These are phyloP conservation scores for Cossypha polioptera DNA, from an alignment of 2,797 vertebrate genomes.

Conservation along the genomic window DNA sequence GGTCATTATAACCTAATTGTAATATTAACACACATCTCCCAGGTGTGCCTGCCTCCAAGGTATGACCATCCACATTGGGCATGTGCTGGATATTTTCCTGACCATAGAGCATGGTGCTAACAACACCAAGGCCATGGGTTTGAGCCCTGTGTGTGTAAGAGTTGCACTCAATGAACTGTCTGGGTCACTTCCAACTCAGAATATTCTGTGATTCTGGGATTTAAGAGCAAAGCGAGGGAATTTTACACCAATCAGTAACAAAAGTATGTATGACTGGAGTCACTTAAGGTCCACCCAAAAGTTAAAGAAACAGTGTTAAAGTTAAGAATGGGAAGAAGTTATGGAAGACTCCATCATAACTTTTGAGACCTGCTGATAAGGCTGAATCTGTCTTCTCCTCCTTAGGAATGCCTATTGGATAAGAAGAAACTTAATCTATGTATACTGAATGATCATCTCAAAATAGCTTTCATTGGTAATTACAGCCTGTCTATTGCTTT, in stretches of 20 bases:
- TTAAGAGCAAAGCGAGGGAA: not conserved
- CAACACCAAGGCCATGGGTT: fast-evolving
- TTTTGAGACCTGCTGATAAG: not conserved
- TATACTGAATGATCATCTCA: not conserved
- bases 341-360: not conserved
- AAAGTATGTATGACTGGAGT: not conserved
- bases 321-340: not conserved
- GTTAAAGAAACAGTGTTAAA: not conserved
- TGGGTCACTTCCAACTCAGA: not conserved
- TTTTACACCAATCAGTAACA: not conserved
- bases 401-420: fast-evolving
- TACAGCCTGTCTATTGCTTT: not conserved
- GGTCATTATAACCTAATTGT: not conserved
- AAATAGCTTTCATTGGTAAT: not conserved
- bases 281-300: not conserved
- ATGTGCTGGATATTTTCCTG: not conserved
- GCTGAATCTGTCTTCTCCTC: not conserved
- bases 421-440: not conserved
- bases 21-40: not conserved
- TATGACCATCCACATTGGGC: not conserved
- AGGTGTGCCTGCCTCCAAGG: not conserved
- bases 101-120: too few relatives aligned
- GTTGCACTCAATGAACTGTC: fast-evolving
- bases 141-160: fast-evolving
- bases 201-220: not conserved